Conservation (phyloP, 2,797 vertebrate species). For the Psittacula echo region DNA sequence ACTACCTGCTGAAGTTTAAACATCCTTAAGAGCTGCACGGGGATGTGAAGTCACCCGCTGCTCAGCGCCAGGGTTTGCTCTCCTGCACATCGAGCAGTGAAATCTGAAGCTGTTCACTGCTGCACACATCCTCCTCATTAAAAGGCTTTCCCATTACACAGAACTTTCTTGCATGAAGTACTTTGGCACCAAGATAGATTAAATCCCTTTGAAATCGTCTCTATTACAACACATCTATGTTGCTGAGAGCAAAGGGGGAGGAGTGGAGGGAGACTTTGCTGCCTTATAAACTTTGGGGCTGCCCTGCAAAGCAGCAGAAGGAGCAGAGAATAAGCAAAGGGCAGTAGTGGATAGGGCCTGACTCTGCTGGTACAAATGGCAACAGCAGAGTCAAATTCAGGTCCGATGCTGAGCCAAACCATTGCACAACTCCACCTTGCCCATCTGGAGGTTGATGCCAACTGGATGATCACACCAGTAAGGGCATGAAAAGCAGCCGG, state of each 20-base stretch:
- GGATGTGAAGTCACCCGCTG: slow-evolving; percentile 56
- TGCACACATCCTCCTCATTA: slow-evolving; percentile 36
- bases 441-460: neutral
- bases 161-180: slow-evolving; percentile 22
- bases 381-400: accelerated
- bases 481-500: neutral
- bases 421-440: neutral
- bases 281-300: neutral
- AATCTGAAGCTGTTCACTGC: slow-evolving; percentile 46
- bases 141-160: slow-evolving; percentile 56
- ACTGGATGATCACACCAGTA: accelerated
- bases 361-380: neutral
- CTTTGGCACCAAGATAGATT: neutral
- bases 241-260: neutral
- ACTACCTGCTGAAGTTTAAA: slow-evolving; percentile 58
- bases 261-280: neutral
- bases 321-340: neutral
- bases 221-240: neutral
- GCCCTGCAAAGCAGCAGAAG: neutral
- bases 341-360: accelerated
- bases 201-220: slow-evolving; percentile 53
- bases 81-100: slow-evolving; percentile 54
- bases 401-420: neutral
- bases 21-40: slow-evolving; percentile 27
- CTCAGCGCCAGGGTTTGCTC: slow-evolving; percentile 54